These are phyloP conservation scores for human DNA, from an alignment of 2,113 vertebrate genomes.

Conservation along the genomic window GRCh38 chr13:70893001-70893500, in stretches of 20 bases:
- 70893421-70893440: background rate
- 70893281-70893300: background rate
- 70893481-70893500: background rate
- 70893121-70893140: background rate
- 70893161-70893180: background rate
- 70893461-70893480: background rate
- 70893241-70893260: background rate
- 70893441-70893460: background rate
- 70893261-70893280: background rate
- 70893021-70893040: background rate
- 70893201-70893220: background rate
- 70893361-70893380: background rate
- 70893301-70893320: background rate
- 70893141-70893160: background rate
- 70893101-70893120: background rate
- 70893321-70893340: background rate
- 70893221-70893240: background rate
- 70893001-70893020: background rate
- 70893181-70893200: background rate
- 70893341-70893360: background rate
- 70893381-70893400: background rate
- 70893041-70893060: background rate
- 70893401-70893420: background rate
- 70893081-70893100: background rate
- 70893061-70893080: background rate